Evolutionary conservation across 53 echinoderm and acorn worm genomes (phyloP).

Genomic region (Patiria pectinifera): DNA sequence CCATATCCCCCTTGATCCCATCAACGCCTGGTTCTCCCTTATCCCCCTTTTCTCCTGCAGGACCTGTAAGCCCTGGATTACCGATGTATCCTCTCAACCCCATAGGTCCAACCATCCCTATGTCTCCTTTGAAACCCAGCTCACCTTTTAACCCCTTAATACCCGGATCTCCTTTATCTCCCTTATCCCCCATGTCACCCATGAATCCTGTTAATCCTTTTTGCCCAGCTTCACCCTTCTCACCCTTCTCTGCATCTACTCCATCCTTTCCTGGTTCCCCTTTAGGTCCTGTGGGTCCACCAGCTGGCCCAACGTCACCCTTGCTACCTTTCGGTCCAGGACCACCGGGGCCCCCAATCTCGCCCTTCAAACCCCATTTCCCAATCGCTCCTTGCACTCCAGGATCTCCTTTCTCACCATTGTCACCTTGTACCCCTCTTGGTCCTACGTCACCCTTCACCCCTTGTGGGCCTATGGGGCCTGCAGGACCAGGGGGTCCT

Average conservation of each 20-base stretch:
- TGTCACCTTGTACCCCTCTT: constrained; percentile 40
- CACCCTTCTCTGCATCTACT: constrained; percentile 28
- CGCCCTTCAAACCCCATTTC: constrained; percentile 20
- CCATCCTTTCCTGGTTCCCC: constrained; percentile 48
- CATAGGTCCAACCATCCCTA: constrained; percentile 56
- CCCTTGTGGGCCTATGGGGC: constrained; percentile 16
- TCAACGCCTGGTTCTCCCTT: constrained; percentile 16
- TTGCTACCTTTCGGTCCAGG: constrained; percentile 35
- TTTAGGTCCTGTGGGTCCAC: constrained; percentile 5
- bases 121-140: constrained; percentile 49
- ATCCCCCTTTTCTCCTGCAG: constrained; percentile 34
- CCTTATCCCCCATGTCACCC: constrained; percentile 25
- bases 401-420: constrained; percentile 32
- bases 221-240: constrained; percentile 24
- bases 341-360: constrained; percentile 24
- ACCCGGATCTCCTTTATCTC: constrained; percentile 39
- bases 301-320: constrained; percentile 38
- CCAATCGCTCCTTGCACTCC: constrained; percentile 40
- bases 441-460: constrained; percentile 45
- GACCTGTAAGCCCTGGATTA: constrained; percentile 31
- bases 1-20: constrained; percentile 22
- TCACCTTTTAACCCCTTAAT: constrained; percentile 44
- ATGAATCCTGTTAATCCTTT: background rate
- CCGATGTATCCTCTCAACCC: constrained; percentile 54
- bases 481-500: constrained; percentile 37